Evolutionary conservation across 2,888 invertebrate species (phyloP), one percentile per base, ranked within the genome.

Genomic region (Lepidonotus clava): DNA sequence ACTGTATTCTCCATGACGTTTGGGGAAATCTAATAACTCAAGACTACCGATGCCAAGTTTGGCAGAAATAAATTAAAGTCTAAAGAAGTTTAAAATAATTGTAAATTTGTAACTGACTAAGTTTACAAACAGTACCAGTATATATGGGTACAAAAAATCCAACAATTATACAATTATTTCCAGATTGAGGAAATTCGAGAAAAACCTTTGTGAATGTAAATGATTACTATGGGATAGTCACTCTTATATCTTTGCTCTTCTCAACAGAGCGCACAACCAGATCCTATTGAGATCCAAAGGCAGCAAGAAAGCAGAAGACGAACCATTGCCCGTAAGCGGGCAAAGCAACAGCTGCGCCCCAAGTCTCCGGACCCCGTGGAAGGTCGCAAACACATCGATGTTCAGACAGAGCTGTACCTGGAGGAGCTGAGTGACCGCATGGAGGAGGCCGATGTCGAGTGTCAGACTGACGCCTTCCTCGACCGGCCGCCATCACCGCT

Each of bases 401-500:
- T 98, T 71, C 98, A 98, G 95, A 98, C 98, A 0, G 86, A 86
- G 61, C 41, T 86, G 91, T 98, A 97, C 93, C 95, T 98, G 86
- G 98, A 98, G 94, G 98, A 98, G 95, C 95, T 97, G 71, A 91
- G 93, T 90, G 94, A 94, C 88, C 90, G 94, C 46, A 93, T 94
- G 18, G 94, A 95, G 90, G 97, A 97, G 93, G 95, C 95, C 89
- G 97, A 97, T 91, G 96, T 96, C 84, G 96, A 96, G 91, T 97
- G 97, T 85, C 97, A 98, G 95, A 98, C 98, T 36, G 98, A 98
- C 94, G 95, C 97, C 91, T 97, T 97, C 95, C 95, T 96, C 88
- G 97, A 98, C 94, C 95, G 97, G 90, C 97, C 98, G 5, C 95
- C 96, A 34, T 96, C 97, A 84, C 98, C 98, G 0, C 95, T 96